Evolutionary conservation across 2,888 invertebrate species (phyloP).

Genomic region (Cantharis lateralis): DNA sequence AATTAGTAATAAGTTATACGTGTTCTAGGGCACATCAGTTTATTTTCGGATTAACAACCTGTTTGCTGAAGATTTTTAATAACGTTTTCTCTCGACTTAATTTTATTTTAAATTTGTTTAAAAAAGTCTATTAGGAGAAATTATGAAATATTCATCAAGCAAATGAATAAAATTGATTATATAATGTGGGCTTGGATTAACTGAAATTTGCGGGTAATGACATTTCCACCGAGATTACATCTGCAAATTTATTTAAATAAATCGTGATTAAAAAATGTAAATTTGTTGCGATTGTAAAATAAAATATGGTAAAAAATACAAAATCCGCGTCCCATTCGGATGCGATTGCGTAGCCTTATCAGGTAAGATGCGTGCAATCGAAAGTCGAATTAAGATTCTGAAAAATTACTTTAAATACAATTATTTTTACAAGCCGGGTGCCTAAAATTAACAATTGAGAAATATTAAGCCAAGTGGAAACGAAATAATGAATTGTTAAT

Average conservation of each 20-base stretch:
- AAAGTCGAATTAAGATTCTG: background rate
- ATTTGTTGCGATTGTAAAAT: background rate
- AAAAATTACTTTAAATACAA: background rate
- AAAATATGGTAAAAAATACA: background rate
- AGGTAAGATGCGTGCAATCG: background rate
- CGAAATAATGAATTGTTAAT: background rate
- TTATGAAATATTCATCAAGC: background rate
- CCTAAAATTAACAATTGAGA: background rate
- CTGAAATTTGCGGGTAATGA: background rate
- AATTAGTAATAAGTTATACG: background rate
- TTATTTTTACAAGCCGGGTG: background rate
- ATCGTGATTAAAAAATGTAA: background rate
- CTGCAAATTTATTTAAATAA: background rate
- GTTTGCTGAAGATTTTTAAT: background rate
- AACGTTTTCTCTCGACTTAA: background rate
- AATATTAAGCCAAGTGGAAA: background rate
- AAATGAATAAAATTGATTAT: background rate
- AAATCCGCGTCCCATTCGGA: background rate
- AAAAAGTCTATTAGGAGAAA: background rate
- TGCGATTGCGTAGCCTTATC: background rate
- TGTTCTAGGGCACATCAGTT: constrained; percentile 9
- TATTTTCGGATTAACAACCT: constrained; percentile 10
- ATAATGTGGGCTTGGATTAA: background rate
- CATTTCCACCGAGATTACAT: background rate
- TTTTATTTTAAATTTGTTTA: background rate